Evolutionary conservation across 1,140 invertebrate species (phyloP), one percentile per base, ranked within the genome.

Genomic region (Leptinotarsa defecta): DNA sequence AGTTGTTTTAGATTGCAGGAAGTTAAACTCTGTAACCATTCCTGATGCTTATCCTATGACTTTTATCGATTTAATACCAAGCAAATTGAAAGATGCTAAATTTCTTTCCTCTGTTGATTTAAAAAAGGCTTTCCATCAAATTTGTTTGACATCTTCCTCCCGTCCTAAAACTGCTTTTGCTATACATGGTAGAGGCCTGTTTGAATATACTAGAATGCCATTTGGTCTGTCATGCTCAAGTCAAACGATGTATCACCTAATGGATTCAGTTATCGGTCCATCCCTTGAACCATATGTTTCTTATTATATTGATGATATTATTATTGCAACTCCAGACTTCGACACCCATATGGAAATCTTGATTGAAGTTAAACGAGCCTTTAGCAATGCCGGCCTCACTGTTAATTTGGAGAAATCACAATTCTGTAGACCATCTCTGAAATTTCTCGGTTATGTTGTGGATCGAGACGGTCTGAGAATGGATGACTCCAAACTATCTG

Each of bases 281-380:
- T 13, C 57, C 19, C 3, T 68, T 82, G 15, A 81, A 81, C 74
- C 69, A 68, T 22, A 62, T 76, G 48, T 57, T 71, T 73, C 62
- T 76, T 22, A 68, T 79, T 84, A 84, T 71, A 49, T 86, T 48
- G 85, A 85, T 76, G 86, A 85, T 68, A 74, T 80, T n/a, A 74
- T 82, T 48, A 73, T 77, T 65, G 80, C 74, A 34, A 74, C 57
- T 1, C 17, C 69, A 67, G 67, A 24, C 48, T 78, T 72, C 34
- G 76, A 80, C 3, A 62, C 65, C 15, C 79, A 80, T 73, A 11
- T 68, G 17, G 65, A 68, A 68, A 68, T 68, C 3, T 34, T 68
- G 17, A 2, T 11, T 1, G 48, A 68, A 34, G 22, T 22, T 4
- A 6, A 27, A 6, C 27, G 1, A 34, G 27, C 27, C 1, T 6